Evolutionary conservation across 2,113 vertebrate genomes (phyloP).

Genomic region (Petaurus breviceps): DNA sequence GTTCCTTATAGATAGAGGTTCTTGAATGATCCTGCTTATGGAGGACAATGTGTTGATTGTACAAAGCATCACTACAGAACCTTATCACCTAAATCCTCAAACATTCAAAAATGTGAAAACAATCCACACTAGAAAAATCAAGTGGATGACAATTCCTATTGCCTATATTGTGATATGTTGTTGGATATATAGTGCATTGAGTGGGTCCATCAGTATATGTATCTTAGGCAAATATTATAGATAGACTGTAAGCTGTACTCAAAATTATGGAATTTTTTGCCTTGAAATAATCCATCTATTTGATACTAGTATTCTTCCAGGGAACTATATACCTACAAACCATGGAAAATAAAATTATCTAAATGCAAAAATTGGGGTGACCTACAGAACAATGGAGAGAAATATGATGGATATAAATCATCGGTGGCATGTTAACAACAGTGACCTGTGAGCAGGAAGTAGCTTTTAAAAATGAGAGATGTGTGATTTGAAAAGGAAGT

Average conservation of each 20-base stretch:
- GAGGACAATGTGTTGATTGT: not conserved
- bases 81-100: not conserved
- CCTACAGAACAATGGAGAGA: not conserved
- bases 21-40: not conserved
- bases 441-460: not conserved
- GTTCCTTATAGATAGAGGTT: not conserved
- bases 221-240: not conserved
- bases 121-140: not conserved
- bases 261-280: not conserved
- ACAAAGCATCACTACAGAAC: not conserved
- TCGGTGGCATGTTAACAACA: not conserved
- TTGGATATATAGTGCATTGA: not conserved
- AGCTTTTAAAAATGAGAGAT: not conserved
- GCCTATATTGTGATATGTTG: not conserved
- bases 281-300: not conserved
- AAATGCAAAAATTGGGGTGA: not conserved
- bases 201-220: not conserved
- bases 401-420: not conserved
- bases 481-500: not conserved
- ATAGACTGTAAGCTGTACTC: not conserved
- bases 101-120: not conserved
- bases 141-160: not conserved
- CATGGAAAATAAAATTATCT: not conserved
- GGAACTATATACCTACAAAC: not conserved
- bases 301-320: not conserved